These are phyloP conservation scores for Drosophila serrata DNA, from an alignment of 1,140 invertebrate genomes.

Conservation along the genomic window DNA sequence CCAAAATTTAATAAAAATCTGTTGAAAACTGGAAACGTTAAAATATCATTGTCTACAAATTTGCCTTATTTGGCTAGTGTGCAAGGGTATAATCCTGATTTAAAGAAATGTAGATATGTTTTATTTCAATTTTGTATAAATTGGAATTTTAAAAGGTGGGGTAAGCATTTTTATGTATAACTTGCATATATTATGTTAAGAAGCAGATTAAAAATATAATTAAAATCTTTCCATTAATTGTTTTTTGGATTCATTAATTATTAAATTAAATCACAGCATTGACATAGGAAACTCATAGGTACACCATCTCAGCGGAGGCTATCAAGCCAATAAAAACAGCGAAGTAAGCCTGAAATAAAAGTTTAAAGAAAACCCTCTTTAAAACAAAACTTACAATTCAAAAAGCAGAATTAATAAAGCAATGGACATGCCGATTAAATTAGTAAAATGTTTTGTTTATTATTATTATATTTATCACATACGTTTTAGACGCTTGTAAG, in stretches of 20 bases:
- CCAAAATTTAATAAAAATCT: no score
- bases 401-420: conserved; percentile 38
- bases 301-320: background rate
- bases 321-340: conserved; percentile 54
- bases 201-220: no score
- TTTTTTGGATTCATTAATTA: background rate
- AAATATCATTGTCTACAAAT: no score
- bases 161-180: no score
- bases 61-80: no score
- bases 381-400: background rate
- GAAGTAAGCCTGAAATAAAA: conserved; percentile 61
- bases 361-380: background rate
- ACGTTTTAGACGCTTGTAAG: conserved; percentile 56
- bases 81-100: no score
- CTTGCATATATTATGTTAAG: no score
- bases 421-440: conserved; percentile 20
- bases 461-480: conserved; percentile 72
- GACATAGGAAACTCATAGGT: conserved; percentile 3
- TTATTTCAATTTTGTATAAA: no score
- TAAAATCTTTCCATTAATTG: no score
- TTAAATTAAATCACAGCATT: conserved; percentile 33
- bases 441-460: conserved; percentile 52
- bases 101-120: no score
- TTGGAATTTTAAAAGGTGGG: no score
- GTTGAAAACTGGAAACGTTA: no score